phyloP scores from a whole-genome alignment of 2,113 vertebrate species.

The Poicephalus meyeri region DNA sequence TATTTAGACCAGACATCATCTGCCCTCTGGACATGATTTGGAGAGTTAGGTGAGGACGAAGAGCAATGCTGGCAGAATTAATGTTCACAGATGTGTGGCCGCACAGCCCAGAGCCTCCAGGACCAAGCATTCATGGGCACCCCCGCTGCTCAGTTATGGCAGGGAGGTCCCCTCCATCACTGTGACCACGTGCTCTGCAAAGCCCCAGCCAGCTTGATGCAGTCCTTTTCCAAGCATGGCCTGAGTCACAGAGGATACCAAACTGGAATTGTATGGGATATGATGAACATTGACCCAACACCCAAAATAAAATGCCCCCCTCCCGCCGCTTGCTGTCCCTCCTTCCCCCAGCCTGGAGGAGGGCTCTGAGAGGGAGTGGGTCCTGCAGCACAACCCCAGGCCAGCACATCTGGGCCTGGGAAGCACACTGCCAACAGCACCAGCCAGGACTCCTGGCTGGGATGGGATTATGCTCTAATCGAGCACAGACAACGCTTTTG shows the following conservation, averaged over 20 bases:
- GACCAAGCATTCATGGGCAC: fast-evolving
- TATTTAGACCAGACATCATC: background rate
- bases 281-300: background rate
- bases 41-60: constrained; percentile 1
- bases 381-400: background rate
- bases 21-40: background rate
- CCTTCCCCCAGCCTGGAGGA: background rate
- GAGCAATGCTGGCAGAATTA: background rate
- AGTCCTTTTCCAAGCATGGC: fast-evolving
- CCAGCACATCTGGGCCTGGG: background rate
- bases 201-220: fast-evolving
- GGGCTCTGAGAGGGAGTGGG: background rate
- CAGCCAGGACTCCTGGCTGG: background rate
- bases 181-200: background rate
- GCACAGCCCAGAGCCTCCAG: background rate
- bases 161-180: background rate
- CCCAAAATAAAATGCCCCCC: background rate
- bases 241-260: background rate
- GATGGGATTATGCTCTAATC: background rate
- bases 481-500: background rate
- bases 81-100: fast-evolving
- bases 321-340: fast-evolving
- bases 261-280: background rate
- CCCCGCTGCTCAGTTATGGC: fast-evolving
- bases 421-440: background rate